phyloP scores from a whole-genome alignment of 2,113 vertebrate genomes.

The Aegotheles bennettii region DNA sequence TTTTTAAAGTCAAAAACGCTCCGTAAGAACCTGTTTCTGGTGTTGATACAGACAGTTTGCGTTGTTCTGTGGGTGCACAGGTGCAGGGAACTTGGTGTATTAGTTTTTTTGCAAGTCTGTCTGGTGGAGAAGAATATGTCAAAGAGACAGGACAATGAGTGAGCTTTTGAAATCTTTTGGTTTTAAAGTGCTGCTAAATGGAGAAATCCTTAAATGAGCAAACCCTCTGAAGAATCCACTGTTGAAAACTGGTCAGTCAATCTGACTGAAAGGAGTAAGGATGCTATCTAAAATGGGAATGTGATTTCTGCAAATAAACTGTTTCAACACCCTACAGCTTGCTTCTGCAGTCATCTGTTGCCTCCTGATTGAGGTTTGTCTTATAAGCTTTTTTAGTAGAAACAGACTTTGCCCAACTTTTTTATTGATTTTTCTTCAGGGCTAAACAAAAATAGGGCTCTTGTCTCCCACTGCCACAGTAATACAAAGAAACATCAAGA shows the following conservation, averaged over 20 bases:
- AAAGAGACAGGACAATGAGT: neutral
- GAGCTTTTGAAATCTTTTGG: neutral
- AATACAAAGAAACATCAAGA: neutral
- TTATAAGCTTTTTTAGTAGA: neutral
- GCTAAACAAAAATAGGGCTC: neutral
- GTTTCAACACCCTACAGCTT: neutral
- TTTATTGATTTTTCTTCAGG: neutral
- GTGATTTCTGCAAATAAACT: neutral
- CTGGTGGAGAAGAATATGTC: neutral
- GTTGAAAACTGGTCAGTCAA: neutral
- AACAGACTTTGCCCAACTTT: neutral
- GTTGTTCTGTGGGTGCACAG: neutral
- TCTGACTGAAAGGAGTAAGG: neutral
- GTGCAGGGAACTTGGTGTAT: fast-evolving
- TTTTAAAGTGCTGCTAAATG: neutral
- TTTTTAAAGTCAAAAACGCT: neutral
- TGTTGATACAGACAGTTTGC: neutral
- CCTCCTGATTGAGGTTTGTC: neutral
- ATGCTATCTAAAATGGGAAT: neutral
- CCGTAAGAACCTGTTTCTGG: neutral
- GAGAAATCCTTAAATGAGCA: neutral
- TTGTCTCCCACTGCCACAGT: neutral
- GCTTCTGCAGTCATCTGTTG: neutral
- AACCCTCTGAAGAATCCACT: neutral
- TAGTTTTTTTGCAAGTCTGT: neutral